Conservation (phyloP, 2,888 invertebrate genomes). For the Copidosoma aretas region DNA sequence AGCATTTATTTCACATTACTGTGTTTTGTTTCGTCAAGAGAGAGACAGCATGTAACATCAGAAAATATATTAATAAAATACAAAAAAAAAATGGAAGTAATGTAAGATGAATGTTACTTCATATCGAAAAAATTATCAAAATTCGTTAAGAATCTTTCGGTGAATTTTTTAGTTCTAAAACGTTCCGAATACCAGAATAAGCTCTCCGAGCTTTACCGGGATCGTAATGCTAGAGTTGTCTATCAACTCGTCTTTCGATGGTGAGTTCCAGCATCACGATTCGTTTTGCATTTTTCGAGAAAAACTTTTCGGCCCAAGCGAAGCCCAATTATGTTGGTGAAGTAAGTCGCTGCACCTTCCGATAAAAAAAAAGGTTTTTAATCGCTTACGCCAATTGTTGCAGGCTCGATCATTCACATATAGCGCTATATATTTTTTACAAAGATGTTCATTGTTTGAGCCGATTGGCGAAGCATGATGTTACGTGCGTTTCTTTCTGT, state of each 20-base stretch:
- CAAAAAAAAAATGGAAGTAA: conserved; percentile 34
- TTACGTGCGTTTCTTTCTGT: conserved; percentile 56
- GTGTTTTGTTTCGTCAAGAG: conserved; percentile 56
- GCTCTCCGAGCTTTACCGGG: conserved; percentile 35
- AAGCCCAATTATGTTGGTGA: conserved; percentile 40
- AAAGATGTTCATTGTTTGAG: conserved; percentile 61
- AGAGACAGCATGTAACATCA: conserved; percentile 55
- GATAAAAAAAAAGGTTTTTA: conserved; percentile 23
- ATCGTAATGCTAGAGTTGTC: conserved; percentile 26
- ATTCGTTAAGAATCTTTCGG: conserved; percentile 41
- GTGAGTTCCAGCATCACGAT: conserved; percentile 27
- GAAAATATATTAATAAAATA: conserved; percentile 20
- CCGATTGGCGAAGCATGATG: conserved; percentile 55
- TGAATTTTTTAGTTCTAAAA: conserved; percentile 32
- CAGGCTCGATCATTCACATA: conserved; percentile 57
- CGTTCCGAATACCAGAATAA: conserved; percentile 28
- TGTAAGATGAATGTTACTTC: conserved; percentile 34
- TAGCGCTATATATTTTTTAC: conserved; percentile 62
- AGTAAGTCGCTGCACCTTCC: conserved; percentile 36
- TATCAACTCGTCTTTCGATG: conserved; percentile 17
- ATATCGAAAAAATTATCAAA: conserved; percentile 38
- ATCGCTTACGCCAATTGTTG: conserved; percentile 40
- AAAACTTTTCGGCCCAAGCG: conserved; percentile 32
- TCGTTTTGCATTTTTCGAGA: conserved; percentile 39
- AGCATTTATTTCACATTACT: conserved; percentile 56